Base-by-base conservation (phyloP, 1,140 invertebrate species). In the Drosophila paulistorum region DNA sequence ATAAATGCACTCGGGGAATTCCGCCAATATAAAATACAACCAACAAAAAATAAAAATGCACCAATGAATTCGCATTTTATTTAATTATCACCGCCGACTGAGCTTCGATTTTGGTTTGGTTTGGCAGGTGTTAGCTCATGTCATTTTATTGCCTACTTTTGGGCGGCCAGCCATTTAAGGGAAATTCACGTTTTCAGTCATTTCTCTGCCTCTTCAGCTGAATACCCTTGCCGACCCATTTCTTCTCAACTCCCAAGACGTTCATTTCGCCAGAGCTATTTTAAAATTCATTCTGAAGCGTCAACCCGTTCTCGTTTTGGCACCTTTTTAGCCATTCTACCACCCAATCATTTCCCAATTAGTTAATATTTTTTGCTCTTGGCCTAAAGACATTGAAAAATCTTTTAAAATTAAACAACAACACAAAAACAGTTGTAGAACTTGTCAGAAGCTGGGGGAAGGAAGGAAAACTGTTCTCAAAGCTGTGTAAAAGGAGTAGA, bases 321-420 rank as follows among this genome's bases (percentile, higher is more conserved):
- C 65, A 62, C 75, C 72, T 65, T 62, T n/a, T n/a, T 35, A 33
- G 37, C 67, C 60, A 35, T 60, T 66, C 45, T 23, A 51, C 45
- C 17, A 51, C 17, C 51, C 59, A 77, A 90, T 89, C 84, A 84
- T 89, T 89, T 84, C 61, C 69, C 84, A 89, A 89, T 89, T 89
- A 89, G 80, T 83, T 89, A 89, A 89, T 89, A 89, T 85, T 89
- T 78, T 69, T 14, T 30, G 5, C 11, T 42, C n/a, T 51, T 64
- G 54, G 65, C 65, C 59, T 0, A 5, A 54, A 33, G 65, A 64
- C 60, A 39, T 69, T 68, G 84, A 83, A 68, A 83, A 87, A 87
- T 86, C 69, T 78, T 48, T 84, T 11, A 60, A 89, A 71, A 78
- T 71, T 72, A 67, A 84, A 84, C 17, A 51, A 51, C 45, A 51